Evolutionary conservation across 2,113 vertebrate genomes (phyloP), one percentile per base, ranked within the genome.

Genomic region (Plecturocebus donacophilus): DNA sequence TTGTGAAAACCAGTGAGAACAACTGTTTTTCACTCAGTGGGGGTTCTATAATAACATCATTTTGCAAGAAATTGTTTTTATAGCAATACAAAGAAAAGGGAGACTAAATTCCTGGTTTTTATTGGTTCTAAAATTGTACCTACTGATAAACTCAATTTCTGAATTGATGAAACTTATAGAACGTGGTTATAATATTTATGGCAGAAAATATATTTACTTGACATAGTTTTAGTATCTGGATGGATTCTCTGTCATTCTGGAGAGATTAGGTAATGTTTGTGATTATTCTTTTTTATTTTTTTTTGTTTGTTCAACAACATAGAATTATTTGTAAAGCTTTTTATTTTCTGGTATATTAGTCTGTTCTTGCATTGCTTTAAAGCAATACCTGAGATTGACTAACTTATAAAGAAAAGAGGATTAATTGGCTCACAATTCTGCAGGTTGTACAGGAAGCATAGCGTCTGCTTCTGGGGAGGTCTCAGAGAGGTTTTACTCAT

Each of bases 61-160:
- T 96, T 95, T 71, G 64, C 93, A 64, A 83, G 56, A 38, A 87
- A 68, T 93, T 56, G 52, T 83, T 93, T 84, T 96, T 30, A 70
- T 64, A 93, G 66, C 11, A 89, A 47, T 79, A n/a, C 70, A 90
- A 87, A 87, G 42, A 61, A 47, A 49, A 87, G 8, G n/a, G 10
- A 35, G 75, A 42, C 10, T 64, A 6, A 76, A 73, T 35, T 58
- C 35, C 25, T 73, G 40, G n/a, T 30, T 38, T 27, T n/a, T 73
- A 35, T 75, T 71, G 13, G 20, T 82, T 94, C 75, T 95, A n/a
- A 95, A 88, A 95, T 75, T 79, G 14, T 83, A n/a, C 42, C 19
- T 52, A 40, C 52, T 61, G 45, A 25, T 77, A 58, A 70, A 58
- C 14, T 17, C 14, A 90, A 52, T 68, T 86, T 93, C 30, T 91